Conservation (phyloP, 2,888 invertebrate species). For the Synergus laeviventris region DNA sequence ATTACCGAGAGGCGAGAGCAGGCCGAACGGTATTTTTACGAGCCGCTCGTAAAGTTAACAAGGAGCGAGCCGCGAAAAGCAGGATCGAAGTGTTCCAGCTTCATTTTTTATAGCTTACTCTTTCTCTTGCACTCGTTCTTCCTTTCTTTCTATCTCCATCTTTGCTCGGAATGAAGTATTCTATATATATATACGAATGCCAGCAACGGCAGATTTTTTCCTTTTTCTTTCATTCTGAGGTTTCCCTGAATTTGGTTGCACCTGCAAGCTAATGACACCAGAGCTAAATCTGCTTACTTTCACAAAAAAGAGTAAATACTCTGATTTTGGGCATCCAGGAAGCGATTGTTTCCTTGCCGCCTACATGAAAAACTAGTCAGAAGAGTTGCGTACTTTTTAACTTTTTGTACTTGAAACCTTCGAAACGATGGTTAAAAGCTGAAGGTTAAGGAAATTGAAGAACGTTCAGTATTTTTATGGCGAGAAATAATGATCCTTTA, state of each 20-base stretch:
- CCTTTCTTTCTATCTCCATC: conserved; percentile 3
- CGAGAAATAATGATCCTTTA: background rate
- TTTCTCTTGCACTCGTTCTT: conserved; percentile 12
- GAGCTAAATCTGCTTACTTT: background rate
- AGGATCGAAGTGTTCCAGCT: conserved; percentile 39
- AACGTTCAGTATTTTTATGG: background rate
- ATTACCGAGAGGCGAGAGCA: conserved; percentile 67
- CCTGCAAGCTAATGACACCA: conserved; percentile 37
- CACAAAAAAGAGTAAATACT: background rate
- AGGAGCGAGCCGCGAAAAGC: conserved; percentile 63
- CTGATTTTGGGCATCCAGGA: conserved; percentile 10
- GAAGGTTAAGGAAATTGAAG: background rate
- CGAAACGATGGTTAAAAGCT: background rate
- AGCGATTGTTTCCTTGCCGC: conserved; percentile 1
- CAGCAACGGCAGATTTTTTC: conserved; percentile 6
- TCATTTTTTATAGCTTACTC: conserved; percentile 40
- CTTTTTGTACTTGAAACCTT: background rate
- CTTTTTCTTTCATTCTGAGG: conserved; percentile 4
- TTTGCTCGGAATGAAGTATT: conserved; percentile 2
- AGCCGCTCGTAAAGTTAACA: conserved; percentile 76
- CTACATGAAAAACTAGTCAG: background rate
- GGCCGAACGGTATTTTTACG: conserved; percentile 75
- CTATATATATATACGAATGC: conserved; percentile 19
- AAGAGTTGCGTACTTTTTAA: background rate
- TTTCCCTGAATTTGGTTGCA: conserved; percentile 32